phyloP scores from a whole-genome alignment of 2,888 invertebrate genomes.

The Quadriops clusia region DNA sequence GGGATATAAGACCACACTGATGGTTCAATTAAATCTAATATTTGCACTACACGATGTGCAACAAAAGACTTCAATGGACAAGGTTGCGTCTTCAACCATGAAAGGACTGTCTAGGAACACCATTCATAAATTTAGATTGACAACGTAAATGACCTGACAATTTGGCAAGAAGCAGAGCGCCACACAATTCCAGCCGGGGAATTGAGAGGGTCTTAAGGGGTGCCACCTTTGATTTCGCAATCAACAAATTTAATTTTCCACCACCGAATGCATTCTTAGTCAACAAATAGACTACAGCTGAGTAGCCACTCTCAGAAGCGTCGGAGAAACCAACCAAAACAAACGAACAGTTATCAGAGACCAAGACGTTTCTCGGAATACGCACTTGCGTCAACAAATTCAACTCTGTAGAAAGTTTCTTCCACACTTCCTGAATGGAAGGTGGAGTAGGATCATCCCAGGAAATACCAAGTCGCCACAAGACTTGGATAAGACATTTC shows the following conservation, averaged over 20 bases:
- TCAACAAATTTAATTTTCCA: not conserved
- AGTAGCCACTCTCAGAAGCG: not conserved
- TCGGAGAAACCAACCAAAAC: not conserved
- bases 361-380: not conserved
- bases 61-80: too few relatives aligned
- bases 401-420: not conserved
- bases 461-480: not conserved
- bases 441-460: not conserved
- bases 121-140: too few relatives aligned
- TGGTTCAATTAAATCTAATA: too few relatives aligned
- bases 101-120: too few relatives aligned
- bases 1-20: too few relatives aligned
- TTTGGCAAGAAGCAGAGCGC: not conserved
- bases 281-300: not conserved
- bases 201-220: not conserved
- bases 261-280: not conserved
- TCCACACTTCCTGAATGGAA: not conserved
- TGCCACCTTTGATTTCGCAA: constrained; percentile 1
- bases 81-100: too few relatives aligned
- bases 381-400: not conserved
- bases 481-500: not conserved
- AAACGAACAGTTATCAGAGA: not conserved
- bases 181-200: not conserved
- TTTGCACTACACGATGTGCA: too few relatives aligned
- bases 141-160: too few relatives aligned